A percentile compares a stretch with the other conserved stretches of the same genome.
phyloP scores from a whole-genome alignment of 2,113 vertebrate genomes.

The Chloropsis cyanopogon region DNA sequence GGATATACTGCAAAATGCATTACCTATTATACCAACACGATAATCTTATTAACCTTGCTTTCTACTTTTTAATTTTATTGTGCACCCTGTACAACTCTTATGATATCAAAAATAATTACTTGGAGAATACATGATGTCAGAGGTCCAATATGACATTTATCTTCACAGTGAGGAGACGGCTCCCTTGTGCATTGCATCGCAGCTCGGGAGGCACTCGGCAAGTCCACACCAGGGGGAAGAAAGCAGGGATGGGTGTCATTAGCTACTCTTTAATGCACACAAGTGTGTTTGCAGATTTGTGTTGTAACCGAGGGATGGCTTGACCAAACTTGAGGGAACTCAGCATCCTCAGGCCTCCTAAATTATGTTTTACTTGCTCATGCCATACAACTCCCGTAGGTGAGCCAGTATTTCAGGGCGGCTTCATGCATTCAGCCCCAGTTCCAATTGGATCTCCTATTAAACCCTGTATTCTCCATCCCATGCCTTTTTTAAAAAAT shows the following conservation, averaged over 20 bases:
- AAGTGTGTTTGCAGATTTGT: neutral
- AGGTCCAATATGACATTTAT: slow-evolving; percentile 60
- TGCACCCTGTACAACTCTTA: slow-evolving; percentile 60
- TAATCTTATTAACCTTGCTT: slow-evolving; percentile 70
- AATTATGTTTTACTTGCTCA: neutral
- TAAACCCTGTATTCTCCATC: neutral
- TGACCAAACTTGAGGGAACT: neutral
- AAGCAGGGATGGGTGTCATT: neutral
- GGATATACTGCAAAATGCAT: slow-evolving; percentile 68
- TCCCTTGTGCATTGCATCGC: neutral
- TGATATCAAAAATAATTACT: slow-evolving; percentile 63
- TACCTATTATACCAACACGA: slow-evolving; percentile 59
- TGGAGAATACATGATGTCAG: slow-evolving; percentile 61
- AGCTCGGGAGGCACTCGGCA: neutral
- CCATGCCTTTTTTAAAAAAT: neutral
- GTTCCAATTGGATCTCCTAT: neutral
- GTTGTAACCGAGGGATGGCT: neutral
- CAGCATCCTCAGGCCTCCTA: neutral
- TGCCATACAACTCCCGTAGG: rapidly evolving
- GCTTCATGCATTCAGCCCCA: neutral
- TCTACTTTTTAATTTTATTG: slow-evolving; percentile 71
- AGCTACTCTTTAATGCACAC: neutral
- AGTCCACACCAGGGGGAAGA: neutral
- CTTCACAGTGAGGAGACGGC: slow-evolving; percentile 36
- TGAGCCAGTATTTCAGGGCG: neutral